These are phyloP conservation scores for Montipora efflorescens DNA, from an alignment of 64 coral and sea anemone genomes.

Conservation along the genomic window DNA sequence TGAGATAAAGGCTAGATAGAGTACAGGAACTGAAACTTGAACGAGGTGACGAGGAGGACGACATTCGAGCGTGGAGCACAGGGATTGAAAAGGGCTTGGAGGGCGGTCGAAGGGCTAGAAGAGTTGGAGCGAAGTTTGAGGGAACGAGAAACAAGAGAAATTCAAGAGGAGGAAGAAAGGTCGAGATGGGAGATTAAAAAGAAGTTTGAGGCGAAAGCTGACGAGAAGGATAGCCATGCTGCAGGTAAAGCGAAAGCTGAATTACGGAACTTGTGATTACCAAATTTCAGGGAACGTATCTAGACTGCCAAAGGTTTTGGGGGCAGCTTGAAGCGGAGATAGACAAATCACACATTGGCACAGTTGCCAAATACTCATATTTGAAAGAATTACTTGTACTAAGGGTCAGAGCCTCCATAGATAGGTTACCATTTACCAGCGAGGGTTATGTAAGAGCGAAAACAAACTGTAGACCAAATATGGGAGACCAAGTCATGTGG, in stretches of 20 bases:
- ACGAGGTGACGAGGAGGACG: constrained; percentile 15
- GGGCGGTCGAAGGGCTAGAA: constrained; percentile 18
- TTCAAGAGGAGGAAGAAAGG: constrained; percentile 20
- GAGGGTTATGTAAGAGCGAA: constrained; percentile 53
- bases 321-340: constrained; percentile 59
- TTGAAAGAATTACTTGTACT: constrained; percentile 60
- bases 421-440: constrained; percentile 53
- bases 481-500: constrained; percentile 58
- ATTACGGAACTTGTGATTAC: constrained; percentile 58
- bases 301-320: constrained; percentile 66
- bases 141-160: constrained; percentile 15
- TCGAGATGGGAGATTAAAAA: constrained; percentile 20
- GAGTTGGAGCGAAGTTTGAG: not conserved
- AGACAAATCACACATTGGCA: constrained; percentile 62
- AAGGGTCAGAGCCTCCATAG: constrained; percentile 50
- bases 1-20: too few relatives aligned
- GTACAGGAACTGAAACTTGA: not conserved
- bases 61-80: not conserved
- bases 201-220: constrained; percentile 7
- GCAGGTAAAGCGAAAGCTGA: constrained; percentile 50
- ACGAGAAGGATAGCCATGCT: constrained; percentile 28
- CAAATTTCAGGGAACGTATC: constrained; percentile 61
- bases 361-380: constrained; percentile 66
- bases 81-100: not conserved
- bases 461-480: constrained; percentile 55